A percentile compares a stretch with the other conserved stretches of the same genome.
These are phyloP conservation scores for Chrysopa pallens DNA, from an alignment of 1,140 invertebrate genomes.

Conservation along the genomic window DNA sequence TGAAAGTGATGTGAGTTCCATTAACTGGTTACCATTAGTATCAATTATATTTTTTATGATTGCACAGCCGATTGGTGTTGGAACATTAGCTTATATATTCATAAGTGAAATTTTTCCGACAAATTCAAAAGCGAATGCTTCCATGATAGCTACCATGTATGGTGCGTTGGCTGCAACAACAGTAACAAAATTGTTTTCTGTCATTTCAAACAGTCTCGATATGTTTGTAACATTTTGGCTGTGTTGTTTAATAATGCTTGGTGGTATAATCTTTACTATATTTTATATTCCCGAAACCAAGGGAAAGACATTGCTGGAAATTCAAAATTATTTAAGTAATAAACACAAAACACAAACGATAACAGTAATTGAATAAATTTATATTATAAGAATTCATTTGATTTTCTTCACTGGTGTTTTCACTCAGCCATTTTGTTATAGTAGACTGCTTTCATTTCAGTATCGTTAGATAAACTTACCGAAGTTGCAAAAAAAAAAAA, in stretches of 20 bases:
- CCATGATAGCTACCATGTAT: conserved; percentile 10
- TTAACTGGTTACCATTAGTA: conserved; percentile 10
- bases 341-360: conserved; percentile 3
- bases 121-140: conserved; percentile 14
- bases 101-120: conserved; percentile 17
- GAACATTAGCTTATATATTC: conserved; percentile 14
- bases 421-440: too few species aligned
- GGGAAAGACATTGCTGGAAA: conserved; percentile 34
- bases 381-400: too few species aligned
- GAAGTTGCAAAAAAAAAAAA: too few species aligned
- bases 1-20: not conserved
- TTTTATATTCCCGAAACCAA: conserved; percentile 40
- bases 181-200: conserved; percentile 12
- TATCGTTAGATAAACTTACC: too few species aligned
- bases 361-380: not conserved
- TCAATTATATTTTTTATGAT: conserved; percentile 12
- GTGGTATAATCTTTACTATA: conserved; percentile 27
- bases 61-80: conserved; percentile 8
- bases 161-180: conserved; percentile 10
- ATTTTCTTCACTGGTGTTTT: too few species aligned
- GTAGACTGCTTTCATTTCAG: too few species aligned
- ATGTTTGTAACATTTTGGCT: conserved; percentile 6
- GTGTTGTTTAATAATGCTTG: conserved; percentile 11
- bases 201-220: conserved; percentile 6
- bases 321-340: conserved; percentile 18